phyloP scores from a whole-genome alignment of 2,888 invertebrate genomes.

The Bellardia bayeri region DNA sequence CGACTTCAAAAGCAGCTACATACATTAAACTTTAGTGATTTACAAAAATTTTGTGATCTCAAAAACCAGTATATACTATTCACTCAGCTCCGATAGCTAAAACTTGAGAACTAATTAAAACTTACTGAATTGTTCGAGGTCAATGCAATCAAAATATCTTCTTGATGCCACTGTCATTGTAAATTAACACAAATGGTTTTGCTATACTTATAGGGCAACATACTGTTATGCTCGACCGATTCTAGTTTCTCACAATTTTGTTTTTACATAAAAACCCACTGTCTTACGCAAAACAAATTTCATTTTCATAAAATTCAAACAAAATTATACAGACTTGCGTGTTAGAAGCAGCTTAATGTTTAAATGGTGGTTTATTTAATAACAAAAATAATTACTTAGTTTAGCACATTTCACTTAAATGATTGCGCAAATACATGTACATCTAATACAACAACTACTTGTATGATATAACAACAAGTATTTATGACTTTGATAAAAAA shows the following conservation, averaged over 20 bases:
- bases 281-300: constrained; percentile 31
- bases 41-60: neutral
- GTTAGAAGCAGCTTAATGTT: constrained; percentile 29
- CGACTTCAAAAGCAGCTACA: neutral
- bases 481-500: constrained; percentile 2
- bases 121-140: too few species aligned
- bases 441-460: constrained; percentile 4
- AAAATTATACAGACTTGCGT: constrained; percentile 35
- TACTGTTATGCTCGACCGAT: neutral
- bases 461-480: constrained; percentile 32
- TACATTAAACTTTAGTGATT: too few species aligned
- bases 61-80: too few species aligned
- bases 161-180: neutral
- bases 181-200: neutral
- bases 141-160: too few species aligned
- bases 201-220: neutral
- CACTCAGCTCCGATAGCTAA: too few species aligned
- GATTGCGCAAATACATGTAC: constrained; percentile 29
- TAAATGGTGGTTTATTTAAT: constrained; percentile 9
- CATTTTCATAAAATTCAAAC: neutral
- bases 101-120: too few species aligned
- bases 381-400: constrained; percentile 19
- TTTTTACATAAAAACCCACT: neutral
- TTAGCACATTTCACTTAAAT: constrained; percentile 46
- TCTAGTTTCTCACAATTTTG: neutral